Evolutionary conservation across 2,113 vertebrate genomes (phyloP).

Genomic region (Proteles cristata): DNA sequence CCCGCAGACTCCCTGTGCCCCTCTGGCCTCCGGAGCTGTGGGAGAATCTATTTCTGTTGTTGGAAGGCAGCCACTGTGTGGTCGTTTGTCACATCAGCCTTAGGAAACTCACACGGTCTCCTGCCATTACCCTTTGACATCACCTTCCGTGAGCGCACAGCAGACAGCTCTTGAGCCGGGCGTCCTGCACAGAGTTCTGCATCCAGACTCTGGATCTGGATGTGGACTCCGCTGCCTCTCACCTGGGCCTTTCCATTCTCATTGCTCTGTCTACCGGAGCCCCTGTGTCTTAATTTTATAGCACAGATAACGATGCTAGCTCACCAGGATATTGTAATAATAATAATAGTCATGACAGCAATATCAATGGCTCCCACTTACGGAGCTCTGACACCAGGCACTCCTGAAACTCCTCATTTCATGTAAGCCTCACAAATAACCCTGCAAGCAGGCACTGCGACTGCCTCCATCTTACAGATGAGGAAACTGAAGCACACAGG

Average conservation of each 20-base stretch:
- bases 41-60: background rate
- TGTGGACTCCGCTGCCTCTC: background rate
- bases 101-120: background rate
- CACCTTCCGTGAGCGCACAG: background rate
- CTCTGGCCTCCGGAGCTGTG: background rate
- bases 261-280: background rate
- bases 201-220: background rate
- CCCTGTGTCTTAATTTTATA: background rate
- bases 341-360: background rate
- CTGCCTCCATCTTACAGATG: background rate
- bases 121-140: accelerated
- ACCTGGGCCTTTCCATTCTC: background rate
- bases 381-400: background rate
- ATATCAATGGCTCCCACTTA: accelerated
- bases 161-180: accelerated
- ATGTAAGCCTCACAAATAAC: background rate
- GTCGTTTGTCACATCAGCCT: background rate
- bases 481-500: background rate
- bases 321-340: background rate
- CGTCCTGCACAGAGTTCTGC: background rate
- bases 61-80: background rate
- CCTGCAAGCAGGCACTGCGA: accelerated
- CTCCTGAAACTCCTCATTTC: background rate
- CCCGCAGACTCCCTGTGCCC: background rate
- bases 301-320: background rate